phyloP scores from a whole-genome alignment of 2,797 vertebrate species.

The Phalloptychus januarius region DNA sequence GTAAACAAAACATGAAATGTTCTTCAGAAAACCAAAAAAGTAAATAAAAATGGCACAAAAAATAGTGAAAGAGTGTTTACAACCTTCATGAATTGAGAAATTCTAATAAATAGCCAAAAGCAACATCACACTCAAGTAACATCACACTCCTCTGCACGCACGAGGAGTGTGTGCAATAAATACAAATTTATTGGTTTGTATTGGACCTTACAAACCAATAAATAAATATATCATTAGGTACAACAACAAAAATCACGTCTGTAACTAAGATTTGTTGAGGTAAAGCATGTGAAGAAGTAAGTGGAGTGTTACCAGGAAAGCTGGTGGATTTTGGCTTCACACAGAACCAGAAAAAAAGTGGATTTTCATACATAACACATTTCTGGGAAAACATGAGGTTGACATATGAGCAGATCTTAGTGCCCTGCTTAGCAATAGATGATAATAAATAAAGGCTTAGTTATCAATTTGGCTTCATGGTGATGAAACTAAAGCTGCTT shows the following conservation, averaged over 20 bases:
- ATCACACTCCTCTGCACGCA: background rate
- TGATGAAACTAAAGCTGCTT: background rate
- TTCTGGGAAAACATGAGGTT: slow-evolving; percentile 35
- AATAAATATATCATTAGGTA: slow-evolving; percentile 25
- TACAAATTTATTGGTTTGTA: too few species aligned
- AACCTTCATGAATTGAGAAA: slow-evolving; percentile 23
- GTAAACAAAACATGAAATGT: slow-evolving; percentile 30
- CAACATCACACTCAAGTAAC: slow-evolving; percentile 17
- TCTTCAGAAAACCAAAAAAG: slow-evolving; percentile 12
- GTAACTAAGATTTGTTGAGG: slow-evolving; percentile 2
- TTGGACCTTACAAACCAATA: slow-evolving; percentile 28
- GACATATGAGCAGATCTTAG: background rate
- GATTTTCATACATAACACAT: slow-evolving; percentile 22
- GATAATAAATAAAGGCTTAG: background rate
- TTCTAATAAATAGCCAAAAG: slow-evolving; percentile 1
- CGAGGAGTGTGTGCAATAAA: too few species aligned
- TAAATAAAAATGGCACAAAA: slow-evolving; percentile 12
- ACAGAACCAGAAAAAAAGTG: background rate
- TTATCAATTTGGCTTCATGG: background rate
- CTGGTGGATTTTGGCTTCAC: background rate
- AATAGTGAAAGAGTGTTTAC: slow-evolving; percentile 33
- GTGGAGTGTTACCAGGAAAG: background rate
- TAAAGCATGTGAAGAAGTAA: background rate
- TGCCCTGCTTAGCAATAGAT: background rate
- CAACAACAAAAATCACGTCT: slow-evolving; percentile 4